These are phyloP conservation scores for Pardosa pseudoannulata DNA, from an alignment of 2,888 invertebrate genomes.

Conservation along the genomic window DNA sequence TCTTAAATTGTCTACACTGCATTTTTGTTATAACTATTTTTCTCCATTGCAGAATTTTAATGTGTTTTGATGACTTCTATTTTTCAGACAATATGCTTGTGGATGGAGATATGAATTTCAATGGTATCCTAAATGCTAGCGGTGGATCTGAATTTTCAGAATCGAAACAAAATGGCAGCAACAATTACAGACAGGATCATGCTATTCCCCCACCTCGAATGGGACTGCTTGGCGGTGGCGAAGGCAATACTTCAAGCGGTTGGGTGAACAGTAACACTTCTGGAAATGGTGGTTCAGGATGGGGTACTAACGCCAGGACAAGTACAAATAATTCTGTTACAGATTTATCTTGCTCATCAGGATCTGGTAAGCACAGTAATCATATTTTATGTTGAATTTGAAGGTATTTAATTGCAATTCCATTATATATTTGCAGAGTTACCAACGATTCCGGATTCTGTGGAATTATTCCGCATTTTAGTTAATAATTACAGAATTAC, in stretches of 20 bases:
- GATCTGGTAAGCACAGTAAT: constrained; percentile 22
- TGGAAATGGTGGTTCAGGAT: constrained; percentile 23
- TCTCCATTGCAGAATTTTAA: too few species aligned
- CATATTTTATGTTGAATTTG: too few species aligned
- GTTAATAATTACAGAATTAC: too few species aligned
- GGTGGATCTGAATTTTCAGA: constrained; percentile 42
- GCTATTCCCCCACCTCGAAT: constrained; percentile 79
- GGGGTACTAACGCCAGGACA: constrained; percentile 28
- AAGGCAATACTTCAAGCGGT: constrained; percentile 85
- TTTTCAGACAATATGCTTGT: constrained; percentile 21
- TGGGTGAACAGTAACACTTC: constrained; percentile 85
- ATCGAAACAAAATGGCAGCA: constrained; percentile 13
- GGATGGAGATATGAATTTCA: constrained; percentile 30
- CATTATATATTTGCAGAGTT: too few species aligned
- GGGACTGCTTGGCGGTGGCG: constrained; percentile 87
- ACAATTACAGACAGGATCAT: constrained; percentile 23
- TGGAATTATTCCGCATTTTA: too few species aligned
- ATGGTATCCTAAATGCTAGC: constrained; percentile 38
- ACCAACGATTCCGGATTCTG: too few species aligned
- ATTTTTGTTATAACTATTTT: too few species aligned
- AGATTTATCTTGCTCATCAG: constrained; percentile 11
- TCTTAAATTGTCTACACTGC: too few species aligned
- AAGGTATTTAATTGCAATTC: too few species aligned
- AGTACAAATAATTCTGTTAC: constrained; percentile 8
- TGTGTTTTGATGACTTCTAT: too few species aligned